Evolutionary conservation across 2,113 vertebrate species (phyloP), one percentile per base, ranked within the genome.

Genomic region (Melanocharis versteri): DNA sequence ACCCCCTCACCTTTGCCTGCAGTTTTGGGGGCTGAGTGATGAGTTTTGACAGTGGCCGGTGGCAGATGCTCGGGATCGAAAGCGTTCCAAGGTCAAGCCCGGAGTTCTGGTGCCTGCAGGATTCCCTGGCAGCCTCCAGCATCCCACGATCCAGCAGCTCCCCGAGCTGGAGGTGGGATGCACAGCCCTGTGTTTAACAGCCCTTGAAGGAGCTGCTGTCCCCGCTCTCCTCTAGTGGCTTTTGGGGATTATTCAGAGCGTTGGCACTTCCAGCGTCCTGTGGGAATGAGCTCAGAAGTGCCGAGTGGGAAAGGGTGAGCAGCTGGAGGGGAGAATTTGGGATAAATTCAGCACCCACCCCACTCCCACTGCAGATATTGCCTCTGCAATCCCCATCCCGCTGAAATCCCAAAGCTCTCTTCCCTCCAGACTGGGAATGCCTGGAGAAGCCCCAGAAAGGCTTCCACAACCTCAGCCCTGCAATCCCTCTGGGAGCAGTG

Each of bases 201-300:
- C 78, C 95, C 87, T 89, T 89, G 92, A 93, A 95, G 93, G 92
- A 89, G 73, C 77, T 71, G 26, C 90, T 68, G 92, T 87, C 81
- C 87, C 93, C 15, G 35, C 58, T 58, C 54, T 39, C 78, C 81
- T 85, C 53, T 47, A 16, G 37, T 26, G 48, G 16, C 3, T 93
- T 76, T 93, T 31, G 73, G 40, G 72, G 57, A 75, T 51, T 68
- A 42, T 58, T 62, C 82, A 15, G 18, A 53, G 78, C 0, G 0
- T 51, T 89, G 94, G 77, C 72, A n/a, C 44, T 79, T 42, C 33
- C 84, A 78, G 84, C 54, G 18, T 21, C 57, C 56, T 1, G 5
- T 33, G 62, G 72, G 75, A 80, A 56, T 30, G 33, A 81, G 50
- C 45, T 61, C 22, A 15, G 30, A 44, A n/a, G 40, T 30, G 61